Evolutionary conservation across 2,888 invertebrate genomes (phyloP).

Genomic region (Strigamia crassipes): DNA sequence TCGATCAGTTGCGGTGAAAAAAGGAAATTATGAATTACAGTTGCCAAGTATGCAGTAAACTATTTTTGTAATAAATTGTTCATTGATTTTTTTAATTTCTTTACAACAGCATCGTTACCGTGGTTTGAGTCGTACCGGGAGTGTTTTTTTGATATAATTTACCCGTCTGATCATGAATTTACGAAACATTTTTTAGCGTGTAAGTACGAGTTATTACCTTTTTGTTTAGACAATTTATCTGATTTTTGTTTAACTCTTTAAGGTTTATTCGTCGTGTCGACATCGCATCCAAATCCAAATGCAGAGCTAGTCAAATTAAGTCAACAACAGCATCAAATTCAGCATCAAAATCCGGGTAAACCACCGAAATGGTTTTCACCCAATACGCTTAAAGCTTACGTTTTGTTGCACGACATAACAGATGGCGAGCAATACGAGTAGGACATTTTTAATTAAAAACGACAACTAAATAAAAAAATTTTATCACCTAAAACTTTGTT

Average conservation of each 20-base stretch:
- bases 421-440: slow-evolving; percentile 63
- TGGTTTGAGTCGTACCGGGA: slow-evolving; percentile 98
- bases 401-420: slow-evolving; percentile 82
- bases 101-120: slow-evolving; percentile 68
- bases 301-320: slow-evolving; percentile 80
- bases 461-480: neutral
- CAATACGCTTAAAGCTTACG: slow-evolving; percentile 83
- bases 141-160: slow-evolving; percentile 73
- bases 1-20: slow-evolving; percentile 43
- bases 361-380: slow-evolving; percentile 64
- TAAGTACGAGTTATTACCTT: slow-evolving; percentile 64
- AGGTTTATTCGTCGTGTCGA: slow-evolving; percentile 65
- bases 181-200: slow-evolving; percentile 86
- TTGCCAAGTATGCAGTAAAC: slow-evolving; percentile 54
- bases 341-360: slow-evolving; percentile 51
- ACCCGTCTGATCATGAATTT: slow-evolving; percentile 90
- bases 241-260: neutral
- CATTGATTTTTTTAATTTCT: neutral
- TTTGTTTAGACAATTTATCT: too few relatives aligned
- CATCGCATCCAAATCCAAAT: slow-evolving; percentile 67
- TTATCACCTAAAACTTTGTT: neutral
- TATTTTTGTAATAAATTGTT: neutral
- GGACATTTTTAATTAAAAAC: neutral
- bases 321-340: slow-evolving; percentile 76
- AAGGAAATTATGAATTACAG: slow-evolving; percentile 57